Base-by-base conservation (phyloP, 2,797 vertebrate genomes). In the Moxostoma hubbsi region DNA sequence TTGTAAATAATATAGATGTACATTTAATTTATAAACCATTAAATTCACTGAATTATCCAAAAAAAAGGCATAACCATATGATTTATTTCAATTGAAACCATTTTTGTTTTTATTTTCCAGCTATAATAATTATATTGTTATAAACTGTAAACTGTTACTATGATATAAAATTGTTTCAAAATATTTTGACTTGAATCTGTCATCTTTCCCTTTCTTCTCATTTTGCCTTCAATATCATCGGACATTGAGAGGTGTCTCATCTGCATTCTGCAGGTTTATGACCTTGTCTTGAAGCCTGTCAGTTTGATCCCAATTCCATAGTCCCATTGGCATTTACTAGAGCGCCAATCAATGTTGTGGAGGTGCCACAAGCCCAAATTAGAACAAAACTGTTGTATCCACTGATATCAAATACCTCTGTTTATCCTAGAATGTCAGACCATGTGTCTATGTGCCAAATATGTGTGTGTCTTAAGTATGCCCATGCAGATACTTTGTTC, bases 211-310 rank as follows among this genome's bases (percentile, higher is more conserved):
- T 57, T 50, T 64, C 69, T 71, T 59, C 24, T 5, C 24, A 2
- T 36, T 36, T 36, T 36, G 4, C 4, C 58, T 63, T 59, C 47
- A 75, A 73, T 68, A 64, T 75, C 65, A 69, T 59, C 57, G 53
- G 68, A 69, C 68, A 64, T 54, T 57, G 61, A 75, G 16, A 73
- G 66, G 65, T 62, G 53, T 71, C 72, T 79, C 72, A 79, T 79
- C 63, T 83, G 57, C 66, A 71, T 79, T 79, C 81, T 67, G 66
- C 61, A 54, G 46, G 72, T 54, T 65, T 55, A 62, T 75, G 63
- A 79, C 59, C 73, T 79, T 68, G 62, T 71, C 59, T 64, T 24
- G 7, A 70, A 65, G 65, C 58, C 59, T 45, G 51, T 59, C 76
- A 59, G 59, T 63, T 55, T 64, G 50, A 70, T 63, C 67, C 59